Base-by-base conservation (phyloP, 2,797 vertebrate genomes). In the Numenius phaeopus region DNA sequence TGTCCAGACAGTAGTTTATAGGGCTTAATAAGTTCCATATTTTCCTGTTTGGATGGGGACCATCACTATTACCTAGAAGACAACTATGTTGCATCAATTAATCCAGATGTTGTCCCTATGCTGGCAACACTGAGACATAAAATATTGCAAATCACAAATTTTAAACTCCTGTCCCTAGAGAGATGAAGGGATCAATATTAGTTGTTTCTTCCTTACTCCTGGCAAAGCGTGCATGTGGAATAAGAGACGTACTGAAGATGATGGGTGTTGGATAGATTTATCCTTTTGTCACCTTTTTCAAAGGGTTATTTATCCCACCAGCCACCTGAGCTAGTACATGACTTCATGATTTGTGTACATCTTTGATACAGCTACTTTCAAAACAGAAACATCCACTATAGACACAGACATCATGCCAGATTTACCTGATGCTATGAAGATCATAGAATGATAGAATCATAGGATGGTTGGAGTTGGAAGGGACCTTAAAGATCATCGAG, bases 201-300 rank as follows among this genome's bases (percentile, higher is more conserved):
- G 12, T 32, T 87, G 7, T 23, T 92, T 52, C 14, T 64, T 40
- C 69, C n/a, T 75, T 37, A 81, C 9, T 91, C 46, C 30, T 77
- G 59, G 62, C 52, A 62, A 42, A 54, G 34, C 42, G 17, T n/a
- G 7, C 14, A 13, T 7, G 30, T 90, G 52, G 78, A 86, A 76
- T 52, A 71, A 89, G 70, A 80, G 66, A 79, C 21, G 89, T 5
- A 49, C 11, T 83, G 49, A 90, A n/a, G 27, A 59, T 83, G 78
- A 97, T 34, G 15, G 30, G 95, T 92, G n/a, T 71, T 22, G 29
- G 19, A 79, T 66, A 72, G 24, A 79, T 83, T 58, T 92, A 90
- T 90, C 77, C 17, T 59, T 80, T 79, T 66, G 27, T 10, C 20
- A 22, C 26, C 82, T 90, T 32, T 95, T 97, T 75, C 19, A 88